A percentile compares a stretch with the other conserved stretches of the same genome.
Evolutionary conservation across 2,888 invertebrate genomes (phyloP).

Genomic region (Cyaniris semiargus): DNA sequence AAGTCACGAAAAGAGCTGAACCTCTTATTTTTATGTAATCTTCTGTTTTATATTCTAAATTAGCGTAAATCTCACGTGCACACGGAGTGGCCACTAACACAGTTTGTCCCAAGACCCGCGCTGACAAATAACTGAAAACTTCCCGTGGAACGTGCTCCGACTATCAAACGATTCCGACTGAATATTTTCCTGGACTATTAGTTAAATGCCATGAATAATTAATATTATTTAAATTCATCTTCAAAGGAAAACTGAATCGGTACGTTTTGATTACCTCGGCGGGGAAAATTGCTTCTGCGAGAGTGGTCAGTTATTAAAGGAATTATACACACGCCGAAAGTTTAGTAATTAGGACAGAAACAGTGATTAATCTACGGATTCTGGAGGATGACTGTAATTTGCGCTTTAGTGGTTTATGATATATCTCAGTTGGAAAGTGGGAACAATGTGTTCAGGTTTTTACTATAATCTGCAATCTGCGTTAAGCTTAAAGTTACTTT

Average conservation of each 20-base stretch:
- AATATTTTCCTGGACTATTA: slow-evolving; percentile 26
- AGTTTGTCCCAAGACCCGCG: slow-evolving; percentile 3
- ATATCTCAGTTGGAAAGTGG: neutral
- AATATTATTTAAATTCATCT: slow-evolving; percentile 6
- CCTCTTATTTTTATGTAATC: no score
- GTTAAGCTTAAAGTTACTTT: neutral
- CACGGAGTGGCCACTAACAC: neutral
- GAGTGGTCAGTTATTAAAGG: slow-evolving; percentile 4
- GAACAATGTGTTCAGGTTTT: neutral
- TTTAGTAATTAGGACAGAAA: neutral
- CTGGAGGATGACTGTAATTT: neutral
- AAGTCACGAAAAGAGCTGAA: no score
- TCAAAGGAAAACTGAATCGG: slow-evolving; percentile 20
- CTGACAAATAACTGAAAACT: slow-evolving; percentile 35
- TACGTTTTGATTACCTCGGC: slow-evolving; percentile 13
- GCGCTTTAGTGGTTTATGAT: neutral
- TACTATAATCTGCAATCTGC: neutral
- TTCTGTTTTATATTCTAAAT: slow-evolving; percentile 16
- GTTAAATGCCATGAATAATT: slow-evolving; percentile 28
- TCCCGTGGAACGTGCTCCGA: slow-evolving; percentile 29
- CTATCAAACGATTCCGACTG: slow-evolving; percentile 17
- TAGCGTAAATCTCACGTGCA: slow-evolving; percentile 7
- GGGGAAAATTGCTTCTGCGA: neutral
- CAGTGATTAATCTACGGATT: slow-evolving; percentile 18
- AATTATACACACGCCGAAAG: slow-evolving; percentile 7